phyloP scores from a whole-genome alignment of 2,797 vertebrate species.

The Fistularia tabacaria region DNA sequence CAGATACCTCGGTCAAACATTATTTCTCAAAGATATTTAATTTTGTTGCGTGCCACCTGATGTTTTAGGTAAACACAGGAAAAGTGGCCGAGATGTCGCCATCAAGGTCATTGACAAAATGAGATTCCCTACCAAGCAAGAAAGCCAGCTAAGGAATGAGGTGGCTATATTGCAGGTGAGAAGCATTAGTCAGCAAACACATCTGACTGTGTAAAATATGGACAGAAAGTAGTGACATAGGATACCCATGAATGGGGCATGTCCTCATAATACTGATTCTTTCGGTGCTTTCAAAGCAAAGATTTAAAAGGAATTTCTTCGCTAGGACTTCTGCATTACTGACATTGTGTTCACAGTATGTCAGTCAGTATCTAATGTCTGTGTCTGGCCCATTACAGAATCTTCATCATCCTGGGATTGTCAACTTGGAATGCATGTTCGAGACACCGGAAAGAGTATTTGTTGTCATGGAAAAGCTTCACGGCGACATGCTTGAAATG shows the following conservation, averaged over 20 bases:
- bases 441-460: constrained; percentile 96
- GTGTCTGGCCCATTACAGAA: constrained; percentile 71
- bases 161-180: constrained; percentile 91
- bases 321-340: too few species aligned
- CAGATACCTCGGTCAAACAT: neutral
- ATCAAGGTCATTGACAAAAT: constrained; percentile 99
- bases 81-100: constrained; percentile 95
- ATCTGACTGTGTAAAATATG: neutral
- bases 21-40: neutral
- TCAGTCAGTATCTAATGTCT: neutral
- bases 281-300: too few species aligned
- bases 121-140: constrained; percentile 97
- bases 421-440: constrained; percentile 98
- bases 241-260: too few species aligned
- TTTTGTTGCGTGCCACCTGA: neutral
- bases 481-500: constrained; percentile 98
- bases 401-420: constrained; percentile 96
- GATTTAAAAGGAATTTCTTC: too few species aligned
- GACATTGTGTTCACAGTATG: neutral
- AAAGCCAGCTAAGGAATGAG: constrained; percentile 97
- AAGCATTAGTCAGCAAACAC: neutral
- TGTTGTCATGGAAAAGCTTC: constrained; percentile 98
- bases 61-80: constrained; percentile 89
- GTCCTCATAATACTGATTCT: too few species aligned
- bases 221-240: neutral